Percentiles rank a stretch among this genome's conserved stretches.
Evolutionary conservation across 1,140 invertebrate species (phyloP).

Genomic region (Zelostemma sp.): DNA sequence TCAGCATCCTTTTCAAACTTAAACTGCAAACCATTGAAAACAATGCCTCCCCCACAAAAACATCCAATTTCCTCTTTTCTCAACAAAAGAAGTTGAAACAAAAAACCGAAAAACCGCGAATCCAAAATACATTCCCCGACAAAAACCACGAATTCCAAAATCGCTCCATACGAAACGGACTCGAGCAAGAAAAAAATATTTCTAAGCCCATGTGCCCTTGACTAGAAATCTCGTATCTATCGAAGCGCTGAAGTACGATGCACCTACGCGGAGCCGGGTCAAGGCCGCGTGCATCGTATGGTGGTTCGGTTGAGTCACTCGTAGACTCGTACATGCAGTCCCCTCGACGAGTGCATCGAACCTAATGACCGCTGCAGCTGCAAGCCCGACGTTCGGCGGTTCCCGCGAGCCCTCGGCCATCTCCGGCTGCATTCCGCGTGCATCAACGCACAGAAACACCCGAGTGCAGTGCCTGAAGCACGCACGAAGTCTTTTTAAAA

Average conservation of each 20-base stretch:
- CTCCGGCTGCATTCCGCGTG: constrained; percentile 61
- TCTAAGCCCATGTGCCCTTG: constrained; percentile 19
- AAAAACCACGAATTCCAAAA: no score
- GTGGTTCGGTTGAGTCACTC: constrained; percentile 60
- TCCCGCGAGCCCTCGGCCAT: constrained; percentile 44
- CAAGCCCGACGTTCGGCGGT: constrained; percentile 49
- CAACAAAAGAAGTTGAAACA: no score
- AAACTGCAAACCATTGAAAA: no score
- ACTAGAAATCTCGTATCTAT: constrained; percentile 28
- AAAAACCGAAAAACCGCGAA: no score
- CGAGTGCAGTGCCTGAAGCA: constrained; percentile 61
- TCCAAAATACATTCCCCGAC: no score
- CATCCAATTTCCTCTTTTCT: no score
- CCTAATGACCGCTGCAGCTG: constrained; percentile 69
- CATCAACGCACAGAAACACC: constrained; percentile 58
- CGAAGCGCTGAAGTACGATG: constrained; percentile 56
- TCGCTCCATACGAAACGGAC: no score
- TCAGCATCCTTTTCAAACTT: no score
- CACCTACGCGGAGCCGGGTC: constrained; percentile 65
- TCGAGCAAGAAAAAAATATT: no score
- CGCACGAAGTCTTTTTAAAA: no score
- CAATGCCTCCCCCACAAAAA: no score
- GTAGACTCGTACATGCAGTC: constrained; percentile 55
- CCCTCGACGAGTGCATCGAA: constrained; percentile 65
- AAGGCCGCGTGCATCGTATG: constrained; percentile 64